phyloP scores from a whole-genome alignment of 2,113 vertebrate genomes.

The Campylomormyrus tamandua region DNA sequence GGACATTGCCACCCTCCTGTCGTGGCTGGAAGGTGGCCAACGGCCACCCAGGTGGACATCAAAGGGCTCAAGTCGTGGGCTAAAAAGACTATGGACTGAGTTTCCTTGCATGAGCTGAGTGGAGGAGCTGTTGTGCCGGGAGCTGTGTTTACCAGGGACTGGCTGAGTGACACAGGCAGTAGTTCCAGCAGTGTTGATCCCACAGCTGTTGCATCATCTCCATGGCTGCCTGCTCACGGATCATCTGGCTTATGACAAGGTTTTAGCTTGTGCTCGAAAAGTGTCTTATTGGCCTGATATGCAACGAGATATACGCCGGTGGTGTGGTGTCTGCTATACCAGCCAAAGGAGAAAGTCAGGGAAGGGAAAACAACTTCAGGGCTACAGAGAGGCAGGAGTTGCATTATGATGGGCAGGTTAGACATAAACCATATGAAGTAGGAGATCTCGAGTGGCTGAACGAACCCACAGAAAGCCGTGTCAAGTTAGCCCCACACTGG shows the following conservation, averaged over 20 bases:
- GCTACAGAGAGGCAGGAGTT: no score
- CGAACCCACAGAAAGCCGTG: no score
- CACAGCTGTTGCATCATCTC: background rate
- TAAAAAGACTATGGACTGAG: background rate
- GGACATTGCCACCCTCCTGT: background rate
- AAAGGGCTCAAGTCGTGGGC: background rate
- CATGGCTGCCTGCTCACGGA: background rate
- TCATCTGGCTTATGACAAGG: background rate
- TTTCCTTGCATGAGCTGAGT: background rate
- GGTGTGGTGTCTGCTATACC: no score
- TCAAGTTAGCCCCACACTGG: no score
- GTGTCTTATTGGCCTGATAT: background rate
- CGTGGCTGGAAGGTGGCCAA: background rate
- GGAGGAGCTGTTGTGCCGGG: background rate
- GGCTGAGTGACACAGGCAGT: background rate
- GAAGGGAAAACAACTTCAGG: background rate
- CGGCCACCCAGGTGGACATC: background rate
- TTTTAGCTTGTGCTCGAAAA: background rate
- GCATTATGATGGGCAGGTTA: no score
- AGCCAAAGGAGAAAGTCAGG: no score
- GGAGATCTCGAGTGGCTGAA: no score
- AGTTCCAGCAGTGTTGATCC: background rate
- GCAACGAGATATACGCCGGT: no score
- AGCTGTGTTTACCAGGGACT: background rate
- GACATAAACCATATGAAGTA: no score